A percentile compares a stretch with the other conserved stretches of the same genome.
Conservation (phyloP, 1,140 invertebrate species). For the Lanistes nyassanus region DNA sequence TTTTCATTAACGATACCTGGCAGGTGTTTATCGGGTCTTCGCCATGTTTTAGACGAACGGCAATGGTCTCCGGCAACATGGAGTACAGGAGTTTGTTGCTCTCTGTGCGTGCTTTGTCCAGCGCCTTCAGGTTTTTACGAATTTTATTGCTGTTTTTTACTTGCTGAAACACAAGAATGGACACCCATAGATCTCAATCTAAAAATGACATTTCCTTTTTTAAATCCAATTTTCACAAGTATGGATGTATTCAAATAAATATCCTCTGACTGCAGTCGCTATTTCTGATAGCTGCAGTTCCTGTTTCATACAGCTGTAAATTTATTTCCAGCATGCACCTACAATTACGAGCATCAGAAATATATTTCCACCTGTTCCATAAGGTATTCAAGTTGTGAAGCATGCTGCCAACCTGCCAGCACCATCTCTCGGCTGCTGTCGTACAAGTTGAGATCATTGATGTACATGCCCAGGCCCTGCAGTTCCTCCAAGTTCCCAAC, state of each 20-base stretch:
- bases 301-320: too few species aligned
- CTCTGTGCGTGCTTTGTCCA: constrained; percentile 79
- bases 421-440: constrained; percentile 86
- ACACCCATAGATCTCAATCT: not conserved
- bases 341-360: too few species aligned
- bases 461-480: constrained; percentile 79
- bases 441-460: constrained; percentile 88
- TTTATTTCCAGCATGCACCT: too few species aligned
- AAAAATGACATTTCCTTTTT: too few species aligned
- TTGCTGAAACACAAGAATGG: constrained; percentile 70
- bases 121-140: constrained; percentile 46
- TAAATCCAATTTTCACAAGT: too few species aligned
- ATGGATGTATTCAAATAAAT: too few species aligned
- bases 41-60: constrained; percentile 79
- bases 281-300: too few species aligned
- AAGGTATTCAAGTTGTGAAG: constrained; percentile 71
- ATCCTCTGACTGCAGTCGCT: too few species aligned
- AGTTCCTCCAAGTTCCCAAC: constrained; percentile 87
- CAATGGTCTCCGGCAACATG: constrained; percentile 73
- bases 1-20: too few species aligned
- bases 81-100: constrained; percentile 75
- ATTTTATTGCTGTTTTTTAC: constrained; percentile 92
- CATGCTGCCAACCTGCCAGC: constrained; percentile 86
- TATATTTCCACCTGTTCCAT: constrained; percentile 57
- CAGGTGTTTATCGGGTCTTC: constrained; percentile 94